phyloP scores from a whole-genome alignment of 2,113 vertebrate genomes.

The Anarrhichthys ocellatus region DNA sequence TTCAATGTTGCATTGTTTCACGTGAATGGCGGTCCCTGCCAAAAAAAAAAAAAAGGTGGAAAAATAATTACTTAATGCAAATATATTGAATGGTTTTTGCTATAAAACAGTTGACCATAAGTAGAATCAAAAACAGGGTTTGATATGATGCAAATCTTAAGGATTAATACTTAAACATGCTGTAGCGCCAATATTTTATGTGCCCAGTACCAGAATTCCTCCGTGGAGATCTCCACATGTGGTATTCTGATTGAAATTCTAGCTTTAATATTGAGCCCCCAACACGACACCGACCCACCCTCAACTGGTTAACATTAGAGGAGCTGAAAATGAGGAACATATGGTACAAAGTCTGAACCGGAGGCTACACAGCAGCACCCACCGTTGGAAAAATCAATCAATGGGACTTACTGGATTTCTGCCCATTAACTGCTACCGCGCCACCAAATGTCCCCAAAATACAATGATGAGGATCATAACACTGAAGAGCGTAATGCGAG shows the following conservation, averaged over 20 bases:
- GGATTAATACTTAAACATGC: neutral
- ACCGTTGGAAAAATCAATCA: neutral
- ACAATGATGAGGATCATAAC: neutral
- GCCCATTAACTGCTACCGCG: slow-evolving; percentile 14
- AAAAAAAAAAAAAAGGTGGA: neutral
- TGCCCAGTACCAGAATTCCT: slow-evolving; percentile 14
- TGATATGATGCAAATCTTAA: neutral
- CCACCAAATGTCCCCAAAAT: slow-evolving; percentile 5
- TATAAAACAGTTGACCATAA: neutral
- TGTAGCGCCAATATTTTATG: neutral
- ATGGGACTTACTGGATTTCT: slow-evolving; percentile 14
- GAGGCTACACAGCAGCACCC: slow-evolving; percentile 24
- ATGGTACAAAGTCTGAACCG: slow-evolving; percentile 15
- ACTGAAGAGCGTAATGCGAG: neutral
- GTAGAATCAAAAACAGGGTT: neutral
- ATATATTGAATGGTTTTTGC: neutral
- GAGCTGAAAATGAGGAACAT: slow-evolving; percentile 1
- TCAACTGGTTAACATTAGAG: neutral
- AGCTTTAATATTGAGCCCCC: neutral
- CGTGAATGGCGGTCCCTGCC: neutral
- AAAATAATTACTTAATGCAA: neutral
- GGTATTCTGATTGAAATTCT: slow-evolving; percentile 18
- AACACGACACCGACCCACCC: neutral
- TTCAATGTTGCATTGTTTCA: neutral
- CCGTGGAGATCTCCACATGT: slow-evolving; percentile 16